Evolutionary conservation across 2,113 vertebrate genomes (phyloP).

Genomic region (Prunella himalayana): DNA sequence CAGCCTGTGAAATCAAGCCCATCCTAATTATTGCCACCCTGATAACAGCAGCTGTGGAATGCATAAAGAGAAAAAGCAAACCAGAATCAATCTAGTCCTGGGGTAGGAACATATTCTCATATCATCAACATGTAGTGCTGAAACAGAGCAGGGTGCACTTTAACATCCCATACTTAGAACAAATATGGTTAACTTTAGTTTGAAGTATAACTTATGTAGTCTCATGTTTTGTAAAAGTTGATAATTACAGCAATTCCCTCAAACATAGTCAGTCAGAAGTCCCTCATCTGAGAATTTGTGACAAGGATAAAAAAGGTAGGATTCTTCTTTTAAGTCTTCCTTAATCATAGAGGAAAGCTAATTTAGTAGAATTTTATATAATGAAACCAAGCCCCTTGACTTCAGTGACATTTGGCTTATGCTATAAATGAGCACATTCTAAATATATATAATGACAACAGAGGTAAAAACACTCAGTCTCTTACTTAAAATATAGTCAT

Average conservation of each 20-base stretch:
- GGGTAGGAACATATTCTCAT: neutral
- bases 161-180: neutral
- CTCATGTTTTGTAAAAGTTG: neutral
- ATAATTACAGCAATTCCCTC: neutral
- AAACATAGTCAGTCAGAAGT: neutral
- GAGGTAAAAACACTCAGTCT: neutral
- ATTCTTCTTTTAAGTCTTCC: neutral
- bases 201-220: neutral
- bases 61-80: neutral
- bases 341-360: neutral
- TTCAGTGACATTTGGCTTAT: neutral
- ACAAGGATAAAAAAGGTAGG: neutral
- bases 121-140: neutral
- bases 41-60: neutral
- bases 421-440: neutral
- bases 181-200: neutral
- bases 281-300: neutral
- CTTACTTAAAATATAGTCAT: neutral
- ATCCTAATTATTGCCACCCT: neutral
- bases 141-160: neutral
- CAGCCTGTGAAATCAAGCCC: neutral
- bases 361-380: neutral
- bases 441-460: neutral
- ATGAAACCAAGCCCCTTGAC: neutral
- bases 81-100: neutral